A percentile compares a stretch with the other conserved stretches of the same genome.
These are phyloP conservation scores for Dasypolia templi DNA, from an alignment of 2,888 invertebrate species.

Conservation along the genomic window DNA sequence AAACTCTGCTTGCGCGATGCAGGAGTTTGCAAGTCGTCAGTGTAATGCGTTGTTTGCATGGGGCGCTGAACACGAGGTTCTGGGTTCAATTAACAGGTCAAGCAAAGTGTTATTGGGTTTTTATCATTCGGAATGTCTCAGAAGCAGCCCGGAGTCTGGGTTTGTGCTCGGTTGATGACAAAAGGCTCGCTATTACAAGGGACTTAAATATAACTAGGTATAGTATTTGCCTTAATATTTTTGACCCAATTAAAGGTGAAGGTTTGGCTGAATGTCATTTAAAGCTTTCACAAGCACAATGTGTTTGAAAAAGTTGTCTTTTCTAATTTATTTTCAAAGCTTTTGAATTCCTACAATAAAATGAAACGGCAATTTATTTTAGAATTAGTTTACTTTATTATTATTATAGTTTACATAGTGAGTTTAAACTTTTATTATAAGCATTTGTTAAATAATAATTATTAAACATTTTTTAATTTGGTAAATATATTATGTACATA, in stretches of 20 bases:
- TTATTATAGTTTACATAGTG: slow-evolving; percentile 11
- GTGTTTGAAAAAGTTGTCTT: neutral
- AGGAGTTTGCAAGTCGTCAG: too few species aligned
- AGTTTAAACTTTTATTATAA: slow-evolving; percentile 9
- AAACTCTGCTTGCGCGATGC: too few species aligned
- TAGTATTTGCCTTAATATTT: neutral
- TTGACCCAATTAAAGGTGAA: neutral
- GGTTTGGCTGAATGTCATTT: neutral
- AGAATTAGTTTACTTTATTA: slow-evolving; percentile 38
- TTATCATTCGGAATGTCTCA: too few species aligned
- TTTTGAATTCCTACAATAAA: neutral
- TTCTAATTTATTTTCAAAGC: neutral
- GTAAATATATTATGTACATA: slow-evolving; percentile 24
- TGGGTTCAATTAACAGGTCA: too few species aligned
- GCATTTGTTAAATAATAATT: slow-evolving; percentile 27
- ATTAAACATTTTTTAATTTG: slow-evolving; percentile 8
- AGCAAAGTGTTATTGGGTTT: too few species aligned
- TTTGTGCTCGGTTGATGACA: neutral
- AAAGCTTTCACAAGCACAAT: neutral
- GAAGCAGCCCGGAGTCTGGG: neutral
- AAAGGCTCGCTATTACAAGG: neutral
- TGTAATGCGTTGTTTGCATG: too few species aligned
- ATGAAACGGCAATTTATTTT: slow-evolving; percentile 22
- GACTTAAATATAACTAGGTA: neutral
- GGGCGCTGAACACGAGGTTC: too few species aligned